These are phyloP conservation scores for Sebastes hubbsi DNA, from an alignment of 2,797 vertebrate species.

Conservation along the genomic window DNA sequence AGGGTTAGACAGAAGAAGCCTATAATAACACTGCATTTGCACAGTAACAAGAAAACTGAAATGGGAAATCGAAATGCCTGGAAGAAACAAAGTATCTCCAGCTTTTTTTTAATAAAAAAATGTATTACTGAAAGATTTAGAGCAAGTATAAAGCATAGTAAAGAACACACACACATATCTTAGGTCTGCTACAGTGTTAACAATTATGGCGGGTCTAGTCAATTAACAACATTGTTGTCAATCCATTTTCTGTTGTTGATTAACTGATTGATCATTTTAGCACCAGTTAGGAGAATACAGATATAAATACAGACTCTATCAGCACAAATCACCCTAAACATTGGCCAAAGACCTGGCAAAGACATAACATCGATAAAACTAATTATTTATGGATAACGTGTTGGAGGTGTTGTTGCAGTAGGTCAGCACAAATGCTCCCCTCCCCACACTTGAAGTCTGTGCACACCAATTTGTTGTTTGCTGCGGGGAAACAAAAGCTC, in stretches of 20 bases:
- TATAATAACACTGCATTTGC: background rate
- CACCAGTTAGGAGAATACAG: background rate
- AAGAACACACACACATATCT: background rate
- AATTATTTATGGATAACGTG: background rate
- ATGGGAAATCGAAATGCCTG: background rate
- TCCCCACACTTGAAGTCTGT: background rate
- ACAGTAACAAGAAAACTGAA: background rate
- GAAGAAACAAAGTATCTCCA: background rate
- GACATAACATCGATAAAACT: background rate
- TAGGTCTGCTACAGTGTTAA: background rate
- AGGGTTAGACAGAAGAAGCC: background rate
- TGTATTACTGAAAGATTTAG: background rate
- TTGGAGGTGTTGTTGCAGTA: background rate
- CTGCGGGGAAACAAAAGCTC: background rate
- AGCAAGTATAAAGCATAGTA: background rate
- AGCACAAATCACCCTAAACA: background rate
- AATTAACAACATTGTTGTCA: background rate
- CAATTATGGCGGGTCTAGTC: background rate
- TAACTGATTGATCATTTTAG: background rate
- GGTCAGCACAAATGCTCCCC: background rate
- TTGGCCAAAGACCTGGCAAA: background rate
- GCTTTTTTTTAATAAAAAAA: background rate
- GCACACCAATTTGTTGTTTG: background rate
- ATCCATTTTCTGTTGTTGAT: background rate
- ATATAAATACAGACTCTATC: background rate